Evolutionary conservation across 2,888 invertebrate genomes (phyloP), one percentile per base, ranked within the genome.

Genomic region (Nowickia ferox): DNA sequence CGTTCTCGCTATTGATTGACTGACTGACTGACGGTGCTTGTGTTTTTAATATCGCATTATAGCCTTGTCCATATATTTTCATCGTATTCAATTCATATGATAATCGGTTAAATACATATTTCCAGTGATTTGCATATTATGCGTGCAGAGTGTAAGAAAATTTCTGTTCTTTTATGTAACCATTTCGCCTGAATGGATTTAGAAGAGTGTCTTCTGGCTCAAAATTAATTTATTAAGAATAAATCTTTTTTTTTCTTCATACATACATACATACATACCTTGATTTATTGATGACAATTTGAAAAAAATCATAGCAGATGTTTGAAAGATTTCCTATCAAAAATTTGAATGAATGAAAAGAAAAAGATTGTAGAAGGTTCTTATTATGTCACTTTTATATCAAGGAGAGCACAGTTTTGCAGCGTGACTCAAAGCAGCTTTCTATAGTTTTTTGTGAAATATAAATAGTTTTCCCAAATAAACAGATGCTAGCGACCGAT

Each of bases 221-320:
- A 10, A 77, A 77, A 66, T 59, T 55, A 46, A 77, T 72, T 83
- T 76, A 75, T 74, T 80, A 65, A 38, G 40, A 38, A 79, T 55
- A 79, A 65, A 77, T 68, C 44, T 65, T n/a, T 66, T 57, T 38
- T 76, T 46, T 68, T 76, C 9, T 9, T 48, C 15, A 6, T 6
- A 30, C 30, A 30, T 30, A 30, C 30, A 30, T 30, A 30, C 48
- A 38, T 10, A 51, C 13, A 69, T 57, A 72, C 80, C 83, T 77
- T 86, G 87, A 87, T 87, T 86, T 87, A 86, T 86, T 86, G 87
- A 87, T 87, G 87, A 87, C 86, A 87, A 84, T 86, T 84, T 75
- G 1, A 19, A 74, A 10, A 71, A 76, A 69, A 81, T 46, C 48
- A 66, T 78, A 84, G 78, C 87, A 87, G 86, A 71, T 86, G 86